Evolutionary conservation across 2,797 vertebrate species (phyloP).

Genomic region (Sebastes baramenuke): DNA sequence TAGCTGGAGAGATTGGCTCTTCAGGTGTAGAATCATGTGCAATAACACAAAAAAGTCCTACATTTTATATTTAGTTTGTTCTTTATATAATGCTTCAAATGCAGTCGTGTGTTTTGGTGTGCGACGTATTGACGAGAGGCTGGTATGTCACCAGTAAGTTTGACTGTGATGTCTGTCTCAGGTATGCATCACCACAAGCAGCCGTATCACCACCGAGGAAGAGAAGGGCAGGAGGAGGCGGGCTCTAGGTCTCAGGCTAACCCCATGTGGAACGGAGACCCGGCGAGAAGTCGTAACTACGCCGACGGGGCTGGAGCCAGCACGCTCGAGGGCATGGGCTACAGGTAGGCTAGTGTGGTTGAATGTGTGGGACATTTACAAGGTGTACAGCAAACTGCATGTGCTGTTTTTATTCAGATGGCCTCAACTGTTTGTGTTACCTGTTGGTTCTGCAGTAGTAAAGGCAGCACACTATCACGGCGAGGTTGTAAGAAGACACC

Average conservation of each 20-base stretch:
- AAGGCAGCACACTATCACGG: slow-evolving; percentile 86
- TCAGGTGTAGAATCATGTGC: no score
- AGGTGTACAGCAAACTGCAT: no score
- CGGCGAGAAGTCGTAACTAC: slow-evolving; percentile 87
- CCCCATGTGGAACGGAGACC: slow-evolving; percentile 86
- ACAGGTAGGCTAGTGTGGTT: slow-evolving; percentile 80
- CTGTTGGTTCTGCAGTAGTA: slow-evolving; percentile 82
- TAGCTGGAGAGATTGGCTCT: not conserved
- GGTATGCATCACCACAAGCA: slow-evolving; percentile 89
- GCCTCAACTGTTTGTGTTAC: not conserved
- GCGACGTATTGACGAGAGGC: not conserved
- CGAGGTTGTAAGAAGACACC: slow-evolving; percentile 86
- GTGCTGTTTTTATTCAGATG: not conserved
- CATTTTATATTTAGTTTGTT: no score
- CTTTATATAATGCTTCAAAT: not conserved
- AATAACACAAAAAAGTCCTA: no score
- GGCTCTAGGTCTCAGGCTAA: slow-evolving; percentile 67
- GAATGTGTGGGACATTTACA: no score
- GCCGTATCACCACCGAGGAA: slow-evolving; percentile 87
- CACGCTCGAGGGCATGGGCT: slow-evolving; percentile 84
- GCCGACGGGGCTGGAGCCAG: slow-evolving; percentile 83
- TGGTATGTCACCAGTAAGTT: not conserved
- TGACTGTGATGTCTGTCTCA: slow-evolving; percentile 14
- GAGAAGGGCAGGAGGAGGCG: slow-evolving; percentile 85
- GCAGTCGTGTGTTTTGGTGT: not conserved